These are phyloP conservation scores for Dinothrombium tinctorium DNA, from an alignment of 1,140 invertebrate species.

Conservation along the genomic window DNA sequence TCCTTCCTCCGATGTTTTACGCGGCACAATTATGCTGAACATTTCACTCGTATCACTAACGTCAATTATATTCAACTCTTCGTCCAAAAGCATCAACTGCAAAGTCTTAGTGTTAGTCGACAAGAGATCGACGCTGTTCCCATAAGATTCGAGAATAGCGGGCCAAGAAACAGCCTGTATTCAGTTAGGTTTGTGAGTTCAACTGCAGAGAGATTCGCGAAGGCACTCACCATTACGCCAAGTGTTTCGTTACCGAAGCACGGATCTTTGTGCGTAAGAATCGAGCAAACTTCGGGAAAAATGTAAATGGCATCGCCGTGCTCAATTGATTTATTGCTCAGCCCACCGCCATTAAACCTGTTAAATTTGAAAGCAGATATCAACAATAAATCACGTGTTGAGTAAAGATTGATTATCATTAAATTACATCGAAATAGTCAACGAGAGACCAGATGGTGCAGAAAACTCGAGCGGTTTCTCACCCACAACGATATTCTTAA, in stretches of 20 bases:
- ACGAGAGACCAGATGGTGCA: constrained; percentile 16
- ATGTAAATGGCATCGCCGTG: constrained; percentile 17
- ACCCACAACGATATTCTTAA: constrained; percentile 17
- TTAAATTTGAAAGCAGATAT: not conserved
- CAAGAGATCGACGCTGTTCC: constrained; percentile 16
- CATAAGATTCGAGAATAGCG: constrained; percentile 17
- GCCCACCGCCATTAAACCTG: constrained; percentile 15
- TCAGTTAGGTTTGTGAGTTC: not conserved
- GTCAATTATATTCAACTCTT: constrained; percentile 14
- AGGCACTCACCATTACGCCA: constrained; percentile 13
- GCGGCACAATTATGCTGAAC: constrained; percentile 17
- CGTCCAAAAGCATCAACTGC: constrained; percentile 17
- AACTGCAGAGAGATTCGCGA: not conserved
- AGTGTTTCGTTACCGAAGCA: constrained; percentile 18
- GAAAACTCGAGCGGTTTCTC: constrained; percentile 17
- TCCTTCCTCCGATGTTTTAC: constrained; percentile 10
- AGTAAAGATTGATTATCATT: not conserved
- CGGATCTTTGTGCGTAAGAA: constrained; percentile 10
- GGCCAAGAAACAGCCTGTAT: constrained; percentile 18
- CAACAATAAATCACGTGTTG: not conserved
- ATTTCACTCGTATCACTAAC: constrained; percentile 14
- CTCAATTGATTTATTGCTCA: constrained; percentile 15
- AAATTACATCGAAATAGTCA: constrained; percentile 18
- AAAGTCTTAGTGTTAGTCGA: constrained; percentile 17
- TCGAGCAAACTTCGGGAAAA: constrained; percentile 17